Base-by-base conservation (phyloP, 2,888 invertebrate species). In the Conops quadrifasciatus region DNA sequence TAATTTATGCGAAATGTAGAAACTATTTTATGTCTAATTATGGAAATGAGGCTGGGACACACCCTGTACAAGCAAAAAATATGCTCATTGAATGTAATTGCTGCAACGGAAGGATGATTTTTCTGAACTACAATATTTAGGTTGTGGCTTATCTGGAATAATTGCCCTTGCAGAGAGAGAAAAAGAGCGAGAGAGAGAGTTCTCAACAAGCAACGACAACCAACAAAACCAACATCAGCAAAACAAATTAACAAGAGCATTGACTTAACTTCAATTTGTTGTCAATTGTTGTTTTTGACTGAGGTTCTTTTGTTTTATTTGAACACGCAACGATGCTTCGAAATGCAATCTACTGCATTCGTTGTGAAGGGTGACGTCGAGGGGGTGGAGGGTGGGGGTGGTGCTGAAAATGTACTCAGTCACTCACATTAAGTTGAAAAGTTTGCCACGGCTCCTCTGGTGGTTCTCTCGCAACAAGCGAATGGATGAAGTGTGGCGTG, bases 31-130 rank as follows among this genome's bases (percentile, higher is more conserved):
- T n/a, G 1, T 28, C n/a, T 36, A 4, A 16, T 30, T 16, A 28
- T n/a, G 19, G 7, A 64, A 28, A 19, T 16, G 9, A 62, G 2
- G 11, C n/a, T 53, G 53, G 13, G 53, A 56, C 43, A 21, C 24
- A n/a, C 16, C 19, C 28, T 36, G 49, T 30, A 60, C 2, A 7
- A 21, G 7, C 13, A 26, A 59, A 67, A 67, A n/a, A 56, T 19
- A 43, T 58, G 47, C 53, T 36, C 36, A 36, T 36, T 51, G 43
- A 51, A 63, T 24, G 62, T 64, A 67, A 63, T 62, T 67, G 70
- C 64, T 58, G 59, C 63, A 72, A 64, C 67, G 72, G 68, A 72
- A 73, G 72, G 64, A 67, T 71, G 58, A 56, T 43, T 66, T 51
- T 47, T 66, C 30, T 26, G 28, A 66, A 66, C 66, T 66, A 9